Percentiles rank a stretch among this genome's conserved stretches.
These are phyloP conservation scores for Plectrocnemia conspersa DNA, from an alignment of 1,140 invertebrate species.

Conservation along the genomic window DNA sequence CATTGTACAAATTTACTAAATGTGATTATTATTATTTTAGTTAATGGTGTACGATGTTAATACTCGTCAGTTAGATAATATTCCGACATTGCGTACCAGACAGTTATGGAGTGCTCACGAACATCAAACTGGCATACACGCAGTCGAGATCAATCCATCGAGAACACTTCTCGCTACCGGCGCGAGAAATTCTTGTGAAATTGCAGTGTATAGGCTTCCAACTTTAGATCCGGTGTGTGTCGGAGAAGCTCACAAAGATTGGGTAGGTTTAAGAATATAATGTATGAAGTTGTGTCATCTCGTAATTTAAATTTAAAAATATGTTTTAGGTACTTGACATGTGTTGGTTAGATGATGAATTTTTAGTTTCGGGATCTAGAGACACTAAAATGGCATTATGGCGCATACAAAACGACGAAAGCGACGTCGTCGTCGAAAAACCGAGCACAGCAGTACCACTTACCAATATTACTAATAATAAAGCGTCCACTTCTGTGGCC, in stretches of 20 bases:
- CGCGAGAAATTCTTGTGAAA: slow-evolving; percentile 85
- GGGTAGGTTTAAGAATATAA: slow-evolving; percentile 56
- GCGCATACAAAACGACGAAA: slow-evolving; percentile 51
- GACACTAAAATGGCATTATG: slow-evolving; percentile 82
- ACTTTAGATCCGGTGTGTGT: slow-evolving; percentile 91
- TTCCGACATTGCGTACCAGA: slow-evolving; percentile 72
- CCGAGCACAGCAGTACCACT: slow-evolving; percentile 4
- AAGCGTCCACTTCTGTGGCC: not conserved
- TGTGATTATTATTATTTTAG: slow-evolving; percentile 54
- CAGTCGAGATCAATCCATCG: slow-evolving; percentile 92
- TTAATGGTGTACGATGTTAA: slow-evolving; percentile 80
- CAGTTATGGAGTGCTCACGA: slow-evolving; percentile 55
- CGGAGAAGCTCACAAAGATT: slow-evolving; percentile 92
- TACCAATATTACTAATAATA: no score
- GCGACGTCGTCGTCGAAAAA: slow-evolving; percentile 29
- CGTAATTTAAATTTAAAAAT: not conserved
- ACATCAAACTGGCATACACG: slow-evolving; percentile 85
- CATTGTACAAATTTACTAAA: no score
- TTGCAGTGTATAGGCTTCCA: slow-evolving; percentile 88
- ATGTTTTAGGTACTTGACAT: slow-evolving; percentile 70
- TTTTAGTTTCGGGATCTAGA: slow-evolving; percentile 87
- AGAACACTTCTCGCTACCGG: slow-evolving; percentile 86
- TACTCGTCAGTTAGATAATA: slow-evolving; percentile 74
- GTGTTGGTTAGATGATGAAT: slow-evolving; percentile 95
- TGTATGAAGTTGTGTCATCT: no score